A percentile compares a stretch with the other conserved stretches of the same genome.
phyloP scores from a whole-genome alignment of 2,888 invertebrate species.

The Portevinia maculata region DNA sequence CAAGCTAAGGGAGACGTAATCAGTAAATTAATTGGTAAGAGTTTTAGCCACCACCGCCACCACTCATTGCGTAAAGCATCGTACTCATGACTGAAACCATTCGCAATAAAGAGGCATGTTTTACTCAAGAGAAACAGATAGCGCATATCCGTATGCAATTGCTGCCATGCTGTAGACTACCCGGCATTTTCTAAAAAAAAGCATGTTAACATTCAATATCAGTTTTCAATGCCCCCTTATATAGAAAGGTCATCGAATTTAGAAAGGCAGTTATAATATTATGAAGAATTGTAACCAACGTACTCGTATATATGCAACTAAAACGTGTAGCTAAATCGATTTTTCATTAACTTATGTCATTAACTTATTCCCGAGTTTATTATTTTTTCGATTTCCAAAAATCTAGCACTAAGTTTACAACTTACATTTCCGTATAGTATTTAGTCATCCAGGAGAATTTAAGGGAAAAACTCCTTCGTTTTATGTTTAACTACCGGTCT shows the following conservation, averaged over 20 bases:
- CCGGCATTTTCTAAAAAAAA: background rate
- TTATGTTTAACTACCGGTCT: constrained; percentile 25
- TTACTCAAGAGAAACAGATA: constrained; percentile 15
- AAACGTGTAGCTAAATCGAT: constrained; percentile 38
- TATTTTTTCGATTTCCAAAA: too few relatives aligned
- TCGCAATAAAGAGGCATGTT: constrained; percentile 12
- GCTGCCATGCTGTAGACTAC: background rate
- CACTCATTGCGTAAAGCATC: background rate
- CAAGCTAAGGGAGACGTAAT: too few relatives aligned
- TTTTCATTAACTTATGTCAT: constrained; percentile 31
- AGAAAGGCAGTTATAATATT: background rate
- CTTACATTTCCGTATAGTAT: constrained; percentile 33
- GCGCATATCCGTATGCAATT: background rate
- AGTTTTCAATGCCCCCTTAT: background rate
- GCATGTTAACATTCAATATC: background rate
- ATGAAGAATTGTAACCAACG: background rate
- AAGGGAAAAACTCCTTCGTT: constrained; percentile 27
- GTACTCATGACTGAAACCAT: background rate
- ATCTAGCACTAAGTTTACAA: constrained; percentile 9
- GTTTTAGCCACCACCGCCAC: background rate
- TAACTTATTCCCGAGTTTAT: constrained; percentile 24
- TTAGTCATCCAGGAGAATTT: constrained; percentile 7
- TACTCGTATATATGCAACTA: background rate
- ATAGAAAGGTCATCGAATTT: background rate
- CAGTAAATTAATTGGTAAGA: too few relatives aligned